phyloP scores from a whole-genome alignment of 2,888 invertebrate genomes.

The Sericinus montela region DNA sequence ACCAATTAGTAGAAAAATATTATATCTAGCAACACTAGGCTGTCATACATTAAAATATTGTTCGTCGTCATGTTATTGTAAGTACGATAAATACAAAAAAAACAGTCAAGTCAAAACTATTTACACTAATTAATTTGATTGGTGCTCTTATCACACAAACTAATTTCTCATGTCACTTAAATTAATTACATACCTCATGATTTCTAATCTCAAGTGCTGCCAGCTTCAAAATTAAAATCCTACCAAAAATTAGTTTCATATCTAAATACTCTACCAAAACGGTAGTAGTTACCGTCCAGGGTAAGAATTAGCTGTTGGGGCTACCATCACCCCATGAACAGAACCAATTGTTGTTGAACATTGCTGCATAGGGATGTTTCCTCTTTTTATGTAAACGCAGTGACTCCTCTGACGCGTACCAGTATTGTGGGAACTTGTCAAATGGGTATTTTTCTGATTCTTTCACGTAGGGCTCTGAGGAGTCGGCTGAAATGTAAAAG shows the following conservation, averaged over 20 bases:
- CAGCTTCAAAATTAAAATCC: slow-evolving; percentile 12
- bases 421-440: slow-evolving; percentile 62
- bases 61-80: neutral
- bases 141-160: neutral
- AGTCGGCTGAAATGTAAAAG: slow-evolving; percentile 39
- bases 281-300: neutral
- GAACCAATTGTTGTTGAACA: slow-evolving; percentile 61
- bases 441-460: slow-evolving; percentile 58
- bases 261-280: slow-evolving; percentile 7
- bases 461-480: slow-evolving; percentile 50
- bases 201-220: slow-evolving; percentile 4
- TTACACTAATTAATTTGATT: too few species aligned
- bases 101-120: too few species aligned
- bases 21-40: slow-evolving; percentile 5
- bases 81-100: slow-evolving; percentile 2
- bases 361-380: slow-evolving; percentile 65
- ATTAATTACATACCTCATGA: too few species aligned
- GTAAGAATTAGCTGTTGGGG: slow-evolving; percentile 55
- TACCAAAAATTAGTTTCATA: slow-evolving; percentile 15
- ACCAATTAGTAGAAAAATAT: neutral
- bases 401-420: slow-evolving; percentile 70
- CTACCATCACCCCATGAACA: slow-evolving; percentile 51
- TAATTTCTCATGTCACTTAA: too few species aligned
- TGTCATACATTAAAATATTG: neutral
- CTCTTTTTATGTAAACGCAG: slow-evolving; percentile 62